Conservation (phyloP, 2,113 vertebrate genomes). For the Heterotis niloticus region DNA sequence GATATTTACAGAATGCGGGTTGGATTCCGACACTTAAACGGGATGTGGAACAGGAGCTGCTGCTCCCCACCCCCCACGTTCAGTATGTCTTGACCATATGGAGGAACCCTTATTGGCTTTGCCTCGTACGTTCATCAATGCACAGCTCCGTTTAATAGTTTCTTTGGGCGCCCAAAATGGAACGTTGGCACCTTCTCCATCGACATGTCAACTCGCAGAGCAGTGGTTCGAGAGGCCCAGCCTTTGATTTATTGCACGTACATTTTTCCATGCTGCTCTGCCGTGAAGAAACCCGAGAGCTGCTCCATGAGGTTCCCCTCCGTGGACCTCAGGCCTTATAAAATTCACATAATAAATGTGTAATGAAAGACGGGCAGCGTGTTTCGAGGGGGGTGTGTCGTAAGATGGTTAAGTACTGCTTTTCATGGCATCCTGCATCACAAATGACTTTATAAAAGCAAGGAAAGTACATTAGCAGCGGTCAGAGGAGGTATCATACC, state of each 20-base stretch:
- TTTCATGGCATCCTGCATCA: background rate
- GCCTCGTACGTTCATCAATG: background rate
- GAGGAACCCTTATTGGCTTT: background rate
- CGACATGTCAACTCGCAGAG: background rate
- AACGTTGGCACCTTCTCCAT: background rate
- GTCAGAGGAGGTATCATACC: background rate
- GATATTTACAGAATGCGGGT: too few relatives aligned
- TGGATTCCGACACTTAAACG: too few relatives aligned
- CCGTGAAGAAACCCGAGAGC: background rate
- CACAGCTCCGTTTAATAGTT: background rate
- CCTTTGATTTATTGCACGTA: slow-evolving; percentile 5
- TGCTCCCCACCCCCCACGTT: too few relatives aligned
- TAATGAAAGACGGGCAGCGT: background rate
- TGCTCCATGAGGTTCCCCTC: background rate
- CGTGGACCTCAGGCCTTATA: background rate
- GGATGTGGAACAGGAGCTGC: too few relatives aligned
- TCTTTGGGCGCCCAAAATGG: background rate
- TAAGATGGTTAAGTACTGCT: background rate
- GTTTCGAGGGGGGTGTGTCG: background rate
- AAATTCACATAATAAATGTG: background rate
- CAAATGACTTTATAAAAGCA: background rate
- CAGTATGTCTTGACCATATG: background rate
- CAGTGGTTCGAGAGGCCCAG: too few relatives aligned
- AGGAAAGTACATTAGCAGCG: slow-evolving; percentile 10
- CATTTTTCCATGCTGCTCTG: background rate